These are phyloP conservation scores for Catamblyrhynchus diadema DNA, from an alignment of 2,797 vertebrate genomes.

Conservation along the genomic window DNA sequence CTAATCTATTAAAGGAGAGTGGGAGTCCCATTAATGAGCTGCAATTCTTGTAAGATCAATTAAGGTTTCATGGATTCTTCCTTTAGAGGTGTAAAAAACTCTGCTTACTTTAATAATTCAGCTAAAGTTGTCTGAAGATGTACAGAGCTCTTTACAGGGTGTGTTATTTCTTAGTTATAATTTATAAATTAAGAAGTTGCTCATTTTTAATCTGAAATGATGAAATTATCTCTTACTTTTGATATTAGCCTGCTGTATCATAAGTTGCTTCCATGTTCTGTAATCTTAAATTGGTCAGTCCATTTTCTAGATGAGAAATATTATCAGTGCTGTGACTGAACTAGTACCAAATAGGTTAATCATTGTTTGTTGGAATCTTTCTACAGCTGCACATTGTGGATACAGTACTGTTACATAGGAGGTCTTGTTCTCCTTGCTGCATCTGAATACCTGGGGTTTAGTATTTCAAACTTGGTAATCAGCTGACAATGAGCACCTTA, in stretches of 20 bases:
- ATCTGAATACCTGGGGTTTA: constrained; percentile 67
- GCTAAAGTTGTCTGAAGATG: not conserved
- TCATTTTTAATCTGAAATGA: not conserved
- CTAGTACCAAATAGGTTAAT: constrained; percentile 36
- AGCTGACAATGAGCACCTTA: constrained; percentile 67
- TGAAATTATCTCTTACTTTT: not conserved
- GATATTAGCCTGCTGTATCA: not conserved
- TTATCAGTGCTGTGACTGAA: constrained; percentile 27
- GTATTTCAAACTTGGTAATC: constrained; percentile 70
- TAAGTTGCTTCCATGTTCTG: not conserved
- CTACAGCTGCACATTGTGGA: constrained; percentile 44
- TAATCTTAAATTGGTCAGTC: not conserved
- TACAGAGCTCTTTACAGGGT: accelerated
- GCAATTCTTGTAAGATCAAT: not conserved
- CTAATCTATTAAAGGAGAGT: not conserved
- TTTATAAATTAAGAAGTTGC: not conserved
- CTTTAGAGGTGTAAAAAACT: not conserved
- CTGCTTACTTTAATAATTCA: not conserved
- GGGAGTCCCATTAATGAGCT: not conserved
- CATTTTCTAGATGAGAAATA: not conserved
- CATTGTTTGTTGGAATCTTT: constrained; percentile 52
- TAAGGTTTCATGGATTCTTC: not conserved
- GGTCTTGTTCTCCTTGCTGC: constrained; percentile 60
- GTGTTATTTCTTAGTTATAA: not conserved
- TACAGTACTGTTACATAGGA: constrained; percentile 45